Base-by-base conservation (phyloP, 2,797 vertebrate genomes). In the Dryobates pubescens region DNA sequence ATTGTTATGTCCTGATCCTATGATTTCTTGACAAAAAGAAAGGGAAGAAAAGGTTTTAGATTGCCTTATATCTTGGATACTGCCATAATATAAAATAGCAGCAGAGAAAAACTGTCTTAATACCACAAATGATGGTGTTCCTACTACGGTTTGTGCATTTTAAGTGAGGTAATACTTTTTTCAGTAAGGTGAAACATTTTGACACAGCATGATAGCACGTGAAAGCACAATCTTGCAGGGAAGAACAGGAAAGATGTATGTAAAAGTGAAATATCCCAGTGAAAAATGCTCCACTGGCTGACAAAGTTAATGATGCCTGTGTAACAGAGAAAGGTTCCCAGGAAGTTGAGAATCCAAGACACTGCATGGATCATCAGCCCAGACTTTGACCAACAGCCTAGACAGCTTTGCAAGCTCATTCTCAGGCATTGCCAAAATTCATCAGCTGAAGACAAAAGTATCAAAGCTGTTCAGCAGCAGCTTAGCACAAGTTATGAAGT, bases 261-360 rank as follows among this genome's bases (percentile, higher is more conserved):
- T 4, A 71, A 24, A 90, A 49, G 2, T 26, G 8, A 23, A 75
- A 49, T 13, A 79, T 8, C 3, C 12, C 13, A 41, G 22, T 15
- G 54, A 47, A 61, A 93, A 90, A 51, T 38, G 11, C 4, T 53
- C 14, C 38, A 53, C 18, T 17, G 34, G 6, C 13, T 69, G 22
- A 65, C 1, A 2, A 69, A 14, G 2, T 47, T 43, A 43, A 61
- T 0, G 5, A 36, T 43, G 17, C 8, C 24, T 43, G 2, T 29
- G 6, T 45, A 64, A 59, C 11, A 57, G 24, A 57, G 14, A n/a
- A 23, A 57, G 3, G 3, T 58, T 71, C 9, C 17, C 36, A 58
- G 26, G 14, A 29, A 62, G 36, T 18, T 58, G 36, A 57, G 38
- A 27, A 12, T 71, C 13, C 15, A 45, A 47, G 70, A 17, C 24